A percentile compares a stretch with the other conserved stretches of the same genome.
phyloP scores from a whole-genome alignment of 2,797 vertebrate genomes.

The Neomorphus geoffroyi region DNA sequence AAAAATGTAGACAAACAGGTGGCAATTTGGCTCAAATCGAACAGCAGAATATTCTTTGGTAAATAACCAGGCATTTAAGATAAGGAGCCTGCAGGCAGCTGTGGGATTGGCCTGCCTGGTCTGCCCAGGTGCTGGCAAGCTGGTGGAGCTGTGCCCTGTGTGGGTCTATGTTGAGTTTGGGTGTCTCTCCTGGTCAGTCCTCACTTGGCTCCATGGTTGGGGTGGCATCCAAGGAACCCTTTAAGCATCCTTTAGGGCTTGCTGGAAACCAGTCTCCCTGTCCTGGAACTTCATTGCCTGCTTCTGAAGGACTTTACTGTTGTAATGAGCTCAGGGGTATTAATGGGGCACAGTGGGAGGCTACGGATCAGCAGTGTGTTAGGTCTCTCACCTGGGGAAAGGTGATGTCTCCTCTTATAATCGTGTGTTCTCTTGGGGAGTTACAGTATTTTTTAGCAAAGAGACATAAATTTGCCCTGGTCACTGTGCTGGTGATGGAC shows the following conservation, averaged over 20 bases:
- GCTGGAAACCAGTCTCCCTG: background rate
- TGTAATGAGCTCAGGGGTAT: background rate
- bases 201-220: rapidly evolving
- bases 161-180: background rate
- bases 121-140: background rate
- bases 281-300: background rate
- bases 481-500: rapidly evolving
- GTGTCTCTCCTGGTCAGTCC: background rate
- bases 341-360: background rate
- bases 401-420: background rate
- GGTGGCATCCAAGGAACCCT: background rate
- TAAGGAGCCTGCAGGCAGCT: background rate
- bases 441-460: background rate
- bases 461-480: background rate
- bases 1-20: constrained; percentile 28
- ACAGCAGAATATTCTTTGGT: background rate
- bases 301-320: background rate
- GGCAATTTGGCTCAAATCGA: background rate
- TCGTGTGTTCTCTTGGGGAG: background rate
- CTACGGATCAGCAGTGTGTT: background rate
- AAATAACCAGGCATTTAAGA: background rate
- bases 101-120: background rate
- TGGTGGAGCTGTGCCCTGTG: background rate
- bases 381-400: background rate
- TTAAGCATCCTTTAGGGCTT: background rate